phyloP scores from a whole-genome alignment of 2,888 invertebrate species.

The Dynastes hyllus region DNA sequence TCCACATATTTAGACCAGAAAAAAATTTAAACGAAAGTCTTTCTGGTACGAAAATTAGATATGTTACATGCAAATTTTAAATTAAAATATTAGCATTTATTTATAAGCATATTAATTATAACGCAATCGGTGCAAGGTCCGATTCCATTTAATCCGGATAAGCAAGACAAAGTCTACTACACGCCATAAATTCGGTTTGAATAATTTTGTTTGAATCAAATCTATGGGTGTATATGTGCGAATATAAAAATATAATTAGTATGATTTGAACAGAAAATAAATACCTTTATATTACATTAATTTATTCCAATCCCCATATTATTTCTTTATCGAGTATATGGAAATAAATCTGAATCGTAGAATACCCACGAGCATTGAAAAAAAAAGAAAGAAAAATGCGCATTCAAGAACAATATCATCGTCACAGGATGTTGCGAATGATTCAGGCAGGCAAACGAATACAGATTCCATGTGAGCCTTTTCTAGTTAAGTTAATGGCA shows the following conservation, averaged over 20 bases:
- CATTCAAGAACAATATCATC: slow-evolving; percentile 44
- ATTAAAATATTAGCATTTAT: not conserved
- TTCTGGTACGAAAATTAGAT: not conserved
- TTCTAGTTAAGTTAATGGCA: slow-evolving; percentile 63
- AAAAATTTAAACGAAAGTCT: no score
- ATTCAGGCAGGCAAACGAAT: slow-evolving; percentile 54
- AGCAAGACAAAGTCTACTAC: slow-evolving; percentile 20
- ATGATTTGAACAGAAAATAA: no score
- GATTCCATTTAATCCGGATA: slow-evolving; percentile 23
- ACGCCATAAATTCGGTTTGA: not conserved
- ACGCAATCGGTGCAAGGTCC: slow-evolving; percentile 11
- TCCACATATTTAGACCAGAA: no score
- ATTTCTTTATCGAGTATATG: no score
- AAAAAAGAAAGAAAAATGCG: not conserved
- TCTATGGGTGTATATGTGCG: not conserved
- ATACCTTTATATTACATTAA: no score
- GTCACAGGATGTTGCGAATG: slow-evolving; percentile 58
- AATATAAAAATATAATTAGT: no score
- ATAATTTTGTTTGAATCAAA: not conserved
- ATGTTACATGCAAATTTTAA: not conserved
- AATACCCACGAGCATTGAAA: slow-evolving; percentile 32
- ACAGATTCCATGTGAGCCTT: slow-evolving; percentile 57
- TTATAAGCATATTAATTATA: slow-evolving; percentile 4
- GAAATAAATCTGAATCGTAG: not conserved
- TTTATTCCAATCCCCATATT: no score